Percentiles rank a stretch among this genome's conserved stretches.
phyloP scores from a whole-genome alignment of 2,888 invertebrate species.

The Molanna angustata region DNA sequence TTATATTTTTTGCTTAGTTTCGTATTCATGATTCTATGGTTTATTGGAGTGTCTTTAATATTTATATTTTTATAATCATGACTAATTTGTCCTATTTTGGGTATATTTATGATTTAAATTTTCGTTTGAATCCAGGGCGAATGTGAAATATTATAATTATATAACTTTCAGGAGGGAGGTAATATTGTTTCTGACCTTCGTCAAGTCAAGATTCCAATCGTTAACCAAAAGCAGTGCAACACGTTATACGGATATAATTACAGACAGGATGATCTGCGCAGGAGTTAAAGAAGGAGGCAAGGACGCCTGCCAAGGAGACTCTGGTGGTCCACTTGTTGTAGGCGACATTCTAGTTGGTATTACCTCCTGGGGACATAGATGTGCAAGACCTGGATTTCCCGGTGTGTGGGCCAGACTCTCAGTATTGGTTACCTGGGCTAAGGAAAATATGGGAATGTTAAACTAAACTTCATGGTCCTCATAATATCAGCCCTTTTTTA shows the following conservation, averaged over 20 bases:
- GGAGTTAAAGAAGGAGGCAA: constrained; percentile 42
- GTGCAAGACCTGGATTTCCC: constrained; percentile 51
- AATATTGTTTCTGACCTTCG: background rate
- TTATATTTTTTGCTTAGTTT: too few relatives aligned
- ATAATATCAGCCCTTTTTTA: too few relatives aligned
- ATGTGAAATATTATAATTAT: too few relatives aligned
- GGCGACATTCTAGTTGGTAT: constrained; percentile 49
- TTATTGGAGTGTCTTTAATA: too few relatives aligned
- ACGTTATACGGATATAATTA: constrained; percentile 34
- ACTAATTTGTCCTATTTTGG: too few relatives aligned
- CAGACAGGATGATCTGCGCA: constrained; percentile 49
- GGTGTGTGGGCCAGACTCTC: constrained; percentile 58
- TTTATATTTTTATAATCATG: too few relatives aligned
- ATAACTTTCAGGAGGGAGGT: constrained; percentile 6
- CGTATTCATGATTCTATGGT: too few relatives aligned
- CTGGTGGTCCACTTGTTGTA: constrained; percentile 58
- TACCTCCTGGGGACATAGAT: constrained; percentile 59
- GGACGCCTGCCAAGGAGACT: constrained; percentile 57
- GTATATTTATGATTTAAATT: too few relatives aligned
- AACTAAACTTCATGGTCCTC: too few relatives aligned
- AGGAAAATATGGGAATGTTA: too few relatives aligned
- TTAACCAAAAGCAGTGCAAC: constrained; percentile 11
- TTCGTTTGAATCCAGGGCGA: too few relatives aligned
- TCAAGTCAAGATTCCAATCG: constrained; percentile 21
- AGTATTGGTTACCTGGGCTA: background rate